Conservation (phyloP, 2,113 vertebrate species). For the Anguilla rostrata region DNA sequence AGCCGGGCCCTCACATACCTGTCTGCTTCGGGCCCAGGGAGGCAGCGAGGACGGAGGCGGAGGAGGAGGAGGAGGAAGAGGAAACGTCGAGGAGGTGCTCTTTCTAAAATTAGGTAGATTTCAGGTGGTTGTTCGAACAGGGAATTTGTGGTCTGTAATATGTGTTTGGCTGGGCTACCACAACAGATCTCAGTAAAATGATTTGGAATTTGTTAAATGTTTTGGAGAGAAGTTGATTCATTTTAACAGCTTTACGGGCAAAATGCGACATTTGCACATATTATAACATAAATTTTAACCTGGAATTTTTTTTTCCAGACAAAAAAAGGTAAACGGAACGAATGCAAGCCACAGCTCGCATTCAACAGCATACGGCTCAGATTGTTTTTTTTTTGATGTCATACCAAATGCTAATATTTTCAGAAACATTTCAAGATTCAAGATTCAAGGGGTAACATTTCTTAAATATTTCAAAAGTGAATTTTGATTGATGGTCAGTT, state of each 20-base stretch:
- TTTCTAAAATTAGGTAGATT: neutral
- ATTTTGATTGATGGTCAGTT: slow-evolving; percentile 15
- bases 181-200: neutral
- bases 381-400: neutral
- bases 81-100: neutral
- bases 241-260: neutral
- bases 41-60: too few species aligned
- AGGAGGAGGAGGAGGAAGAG: neutral
- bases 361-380: neutral
- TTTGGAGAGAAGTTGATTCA: neutral
- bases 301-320: too few species aligned
- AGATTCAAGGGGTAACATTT: neutral
- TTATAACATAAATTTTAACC: neutral
- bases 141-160: neutral
- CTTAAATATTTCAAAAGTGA: neutral
- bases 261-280: neutral
- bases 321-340: too few species aligned
- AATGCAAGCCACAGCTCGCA: neutral
- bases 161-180: neutral
- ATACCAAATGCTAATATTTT: neutral
- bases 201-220: neutral
- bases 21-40: neutral
- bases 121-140: neutral
- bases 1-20: neutral
- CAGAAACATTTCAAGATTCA: neutral